Conservation (phyloP, 2,888 invertebrate species). For the Ichneumon xanthorius region DNA sequence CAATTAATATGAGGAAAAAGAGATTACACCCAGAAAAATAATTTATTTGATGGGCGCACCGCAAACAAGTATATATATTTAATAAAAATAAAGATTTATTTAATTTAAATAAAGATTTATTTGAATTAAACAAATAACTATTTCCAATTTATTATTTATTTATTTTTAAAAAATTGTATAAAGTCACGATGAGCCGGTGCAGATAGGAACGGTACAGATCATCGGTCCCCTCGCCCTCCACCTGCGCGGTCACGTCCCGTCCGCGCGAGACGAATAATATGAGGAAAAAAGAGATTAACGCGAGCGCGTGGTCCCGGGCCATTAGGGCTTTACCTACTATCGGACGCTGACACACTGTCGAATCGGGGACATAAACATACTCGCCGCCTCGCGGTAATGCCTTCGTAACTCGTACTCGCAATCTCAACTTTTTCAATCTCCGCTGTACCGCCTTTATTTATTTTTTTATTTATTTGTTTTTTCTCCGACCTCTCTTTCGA, state of each 20-base stretch:
- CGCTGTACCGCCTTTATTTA: background rate
- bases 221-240: background rate
- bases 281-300: slow-evolving; percentile 45
- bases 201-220: background rate
- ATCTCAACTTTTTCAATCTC: slow-evolving; percentile 69
- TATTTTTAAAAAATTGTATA: too few species aligned
- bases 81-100: too few species aligned
- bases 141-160: too few species aligned
- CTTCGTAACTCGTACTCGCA: slow-evolving; percentile 79
- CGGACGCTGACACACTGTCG: slow-evolving; percentile 72
- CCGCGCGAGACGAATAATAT: slow-evolving; percentile 28
- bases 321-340: slow-evolving; percentile 79
- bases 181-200: too few species aligned
- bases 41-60: too few species aligned
- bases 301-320: slow-evolving; percentile 76
- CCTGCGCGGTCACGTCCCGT: background rate
- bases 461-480: background rate
- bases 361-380: slow-evolving; percentile 81
- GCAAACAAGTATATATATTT: too few species aligned
- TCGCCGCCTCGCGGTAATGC: slow-evolving; percentile 80
- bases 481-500: slow-evolving; percentile 59
- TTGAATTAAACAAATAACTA: too few species aligned
- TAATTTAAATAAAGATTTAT: too few species aligned
- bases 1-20: slow-evolving; percentile 34
- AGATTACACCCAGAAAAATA: too few species aligned